These are phyloP conservation scores for Asarcornis scutulata DNA, from an alignment of 2,113 vertebrate species.

Conservation along the genomic window DNA sequence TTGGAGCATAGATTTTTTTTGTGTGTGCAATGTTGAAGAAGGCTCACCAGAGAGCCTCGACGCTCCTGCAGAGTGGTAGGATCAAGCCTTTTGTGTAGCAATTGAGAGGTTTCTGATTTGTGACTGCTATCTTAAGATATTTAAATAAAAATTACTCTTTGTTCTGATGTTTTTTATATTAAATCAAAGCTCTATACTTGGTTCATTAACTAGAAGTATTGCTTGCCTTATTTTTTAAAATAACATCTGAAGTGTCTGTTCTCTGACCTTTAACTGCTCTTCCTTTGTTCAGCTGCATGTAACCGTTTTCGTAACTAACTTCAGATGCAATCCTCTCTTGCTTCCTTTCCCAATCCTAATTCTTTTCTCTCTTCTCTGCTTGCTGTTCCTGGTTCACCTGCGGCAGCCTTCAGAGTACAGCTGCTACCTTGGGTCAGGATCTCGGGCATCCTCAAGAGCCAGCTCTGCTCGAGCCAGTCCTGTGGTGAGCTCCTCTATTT, in stretches of 20 bases:
- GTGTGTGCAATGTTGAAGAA: not conserved
- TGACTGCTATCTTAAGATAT: not conserved
- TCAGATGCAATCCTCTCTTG: not conserved
- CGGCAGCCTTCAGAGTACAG: slow-evolving; percentile 88
- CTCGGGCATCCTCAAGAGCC: slow-evolving; percentile 91
- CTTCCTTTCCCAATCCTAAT: slow-evolving; percentile 31
- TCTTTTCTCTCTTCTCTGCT: slow-evolving; percentile 64
- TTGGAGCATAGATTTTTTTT: rapidly evolving
- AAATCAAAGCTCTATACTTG: not conserved
- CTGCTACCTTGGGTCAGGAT: slow-evolving; percentile 86
- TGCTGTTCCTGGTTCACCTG: slow-evolving; percentile 19
- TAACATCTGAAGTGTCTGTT: not conserved
- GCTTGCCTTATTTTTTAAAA: not conserved
- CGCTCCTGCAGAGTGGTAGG: not conserved
- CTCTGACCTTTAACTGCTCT: not conserved
- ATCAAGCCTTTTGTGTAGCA: not conserved
- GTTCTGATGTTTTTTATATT: not conserved
- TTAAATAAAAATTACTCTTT: not conserved
- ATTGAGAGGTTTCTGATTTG: not conserved
- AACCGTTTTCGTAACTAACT: not conserved
- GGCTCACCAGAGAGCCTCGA: not conserved
- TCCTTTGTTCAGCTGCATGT: slow-evolving; percentile 20
- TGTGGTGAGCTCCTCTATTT: slow-evolving; percentile 86
- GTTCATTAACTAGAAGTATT: not conserved
- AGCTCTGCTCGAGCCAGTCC: slow-evolving; percentile 96